A percentile compares a stretch with the other conserved stretches of the same genome.
phyloP scores from a whole-genome alignment of 2,888 invertebrate species.

The Eupsilia transversa region DNA sequence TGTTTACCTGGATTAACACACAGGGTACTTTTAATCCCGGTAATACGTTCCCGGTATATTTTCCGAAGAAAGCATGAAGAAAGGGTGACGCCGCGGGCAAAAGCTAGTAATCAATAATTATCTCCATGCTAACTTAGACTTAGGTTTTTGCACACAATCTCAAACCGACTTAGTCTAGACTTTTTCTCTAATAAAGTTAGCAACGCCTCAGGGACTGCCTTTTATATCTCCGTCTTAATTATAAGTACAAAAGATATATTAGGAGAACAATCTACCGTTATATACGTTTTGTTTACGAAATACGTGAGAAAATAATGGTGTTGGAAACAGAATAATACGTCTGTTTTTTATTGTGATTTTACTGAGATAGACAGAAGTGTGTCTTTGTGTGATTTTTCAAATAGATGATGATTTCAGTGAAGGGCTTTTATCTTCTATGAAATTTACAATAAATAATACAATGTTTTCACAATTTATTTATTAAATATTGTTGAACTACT shows the following conservation, averaged over 20 bases:
- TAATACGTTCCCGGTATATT: too few relatives aligned
- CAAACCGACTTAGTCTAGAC: constrained; percentile 35
- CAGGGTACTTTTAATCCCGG: too few relatives aligned
- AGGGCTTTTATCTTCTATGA: not conserved
- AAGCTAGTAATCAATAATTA: not conserved
- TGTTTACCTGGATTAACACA: too few relatives aligned
- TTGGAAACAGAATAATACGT: not conserved
- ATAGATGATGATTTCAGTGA: not conserved
- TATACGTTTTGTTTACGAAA: constrained; percentile 30
- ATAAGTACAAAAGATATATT: constrained; percentile 52
- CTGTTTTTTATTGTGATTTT: not conserved
- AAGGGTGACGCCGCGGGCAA: too few relatives aligned
- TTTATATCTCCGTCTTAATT: constrained; percentile 43
- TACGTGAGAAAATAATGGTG: constrained; percentile 31
- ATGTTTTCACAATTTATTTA: not conserved
- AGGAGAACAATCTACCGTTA: constrained; percentile 26
- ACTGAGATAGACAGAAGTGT: not conserved
- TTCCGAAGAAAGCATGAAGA: too few relatives aligned
- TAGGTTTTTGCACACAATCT: constrained; percentile 30
- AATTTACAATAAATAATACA: not conserved
- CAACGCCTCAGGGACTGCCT: constrained; percentile 41
- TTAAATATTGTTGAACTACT: not conserved
- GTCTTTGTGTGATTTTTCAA: not conserved
- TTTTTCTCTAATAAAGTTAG: constrained; percentile 48
- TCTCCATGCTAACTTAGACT: not conserved